These are phyloP conservation scores for Dasypolia templi DNA, from an alignment of 2,888 invertebrate genomes.

Conservation along the genomic window DNA sequence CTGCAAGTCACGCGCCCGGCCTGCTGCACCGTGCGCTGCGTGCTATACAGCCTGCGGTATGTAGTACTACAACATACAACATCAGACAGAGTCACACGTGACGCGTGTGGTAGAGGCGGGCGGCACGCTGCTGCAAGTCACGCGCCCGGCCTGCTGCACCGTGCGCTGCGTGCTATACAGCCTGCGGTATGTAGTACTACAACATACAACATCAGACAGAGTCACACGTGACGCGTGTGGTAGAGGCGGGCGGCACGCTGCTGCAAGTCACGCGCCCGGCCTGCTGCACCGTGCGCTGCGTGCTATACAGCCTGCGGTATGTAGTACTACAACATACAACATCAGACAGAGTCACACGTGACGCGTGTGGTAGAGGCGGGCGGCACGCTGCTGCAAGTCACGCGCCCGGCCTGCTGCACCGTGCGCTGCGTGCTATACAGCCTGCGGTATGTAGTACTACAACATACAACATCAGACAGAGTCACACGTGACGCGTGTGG, in stretches of 20 bases:
- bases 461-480: no score
- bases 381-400: slow-evolving; percentile 61
- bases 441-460: slow-evolving; percentile 70
- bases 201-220: no score
- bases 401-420: slow-evolving; percentile 70
- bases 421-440: slow-evolving; percentile 43
- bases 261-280: slow-evolving; percentile 47
- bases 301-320: slow-evolving; percentile 71
- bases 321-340: slow-evolving; percentile 14
- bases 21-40: slow-evolving; percentile 68
- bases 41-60: slow-evolving; percentile 71
- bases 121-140: slow-evolving; percentile 61
- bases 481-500: slow-evolving; percentile 74
- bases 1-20: slow-evolving; percentile 47
- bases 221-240: slow-evolving; percentile 74
- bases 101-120: slow-evolving; percentile 83
- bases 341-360: slow-evolving; percentile 42
- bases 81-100: slow-evolving; percentile 42
- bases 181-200: slow-evolving; percentile 70
- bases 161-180: slow-evolving; percentile 43
- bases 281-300: slow-evolving; percentile 68
- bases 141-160: slow-evolving; percentile 70
- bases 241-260: slow-evolving; percentile 78
- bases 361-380: slow-evolving; percentile 83
- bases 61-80: slow-evolving; percentile 14